Evolutionary conservation across 1,140 invertebrate genomes (phyloP).

Genomic region (Drosophila triauraria): DNA sequence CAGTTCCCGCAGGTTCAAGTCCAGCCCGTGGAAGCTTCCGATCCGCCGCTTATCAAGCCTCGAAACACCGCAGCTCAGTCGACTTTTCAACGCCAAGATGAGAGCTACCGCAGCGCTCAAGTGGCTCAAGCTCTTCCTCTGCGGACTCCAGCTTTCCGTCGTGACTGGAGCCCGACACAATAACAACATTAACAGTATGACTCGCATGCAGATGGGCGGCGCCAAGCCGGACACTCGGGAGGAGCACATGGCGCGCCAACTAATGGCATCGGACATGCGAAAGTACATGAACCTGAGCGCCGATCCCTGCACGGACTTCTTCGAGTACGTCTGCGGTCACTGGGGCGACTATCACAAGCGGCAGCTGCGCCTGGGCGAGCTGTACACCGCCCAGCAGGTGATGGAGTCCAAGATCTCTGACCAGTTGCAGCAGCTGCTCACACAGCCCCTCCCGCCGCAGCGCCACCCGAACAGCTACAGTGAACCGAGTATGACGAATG

Average conservation of each 20-base stretch:
- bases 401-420: slow-evolving; percentile 48
- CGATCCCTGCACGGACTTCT: slow-evolving; percentile 96
- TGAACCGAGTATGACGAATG: slow-evolving; percentile 27
- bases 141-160: background rate
- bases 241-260: slow-evolving; percentile 42
- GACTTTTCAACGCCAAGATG: slow-evolving; percentile 59
- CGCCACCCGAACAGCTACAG: slow-evolving; percentile 46
- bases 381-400: slow-evolving; percentile 54
- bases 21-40: slow-evolving; percentile 25
- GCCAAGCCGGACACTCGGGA: slow-evolving; percentile 34
- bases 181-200: slow-evolving; percentile 34
- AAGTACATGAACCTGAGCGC: slow-evolving; percentile 91
- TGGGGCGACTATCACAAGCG: slow-evolving; percentile 85
- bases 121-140: background rate
- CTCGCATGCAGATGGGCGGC: slow-evolving; percentile 34
- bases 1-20: slow-evolving; percentile 64
- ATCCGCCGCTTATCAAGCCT: slow-evolving; percentile 28
- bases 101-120: slow-evolving; percentile 47
- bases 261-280: slow-evolving; percentile 87
- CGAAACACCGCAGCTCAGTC: slow-evolving; percentile 44
- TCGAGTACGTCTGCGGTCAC: slow-evolving; percentile 87
- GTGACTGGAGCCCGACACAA: slow-evolving; percentile 23
- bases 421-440: slow-evolving; percentile 52
- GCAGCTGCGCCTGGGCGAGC: slow-evolving; percentile 35
- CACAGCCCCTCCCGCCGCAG: slow-evolving; percentile 34